These are phyloP conservation scores for Leptinotarsa tumamoca DNA, from an alignment of 2,888 invertebrate species.

Conservation along the genomic window DNA sequence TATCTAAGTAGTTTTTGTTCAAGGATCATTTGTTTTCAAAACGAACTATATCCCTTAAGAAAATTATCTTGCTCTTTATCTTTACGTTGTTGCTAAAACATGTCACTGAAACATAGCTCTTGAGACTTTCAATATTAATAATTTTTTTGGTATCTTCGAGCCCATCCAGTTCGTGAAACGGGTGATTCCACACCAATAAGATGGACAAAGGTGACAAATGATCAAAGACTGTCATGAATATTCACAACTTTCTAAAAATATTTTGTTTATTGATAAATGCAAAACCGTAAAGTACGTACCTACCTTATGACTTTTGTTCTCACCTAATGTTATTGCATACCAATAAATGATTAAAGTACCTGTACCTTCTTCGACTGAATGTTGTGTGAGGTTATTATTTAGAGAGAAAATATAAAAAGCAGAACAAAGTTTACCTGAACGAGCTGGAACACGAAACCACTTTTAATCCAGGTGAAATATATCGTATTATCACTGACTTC, in stretches of 20 bases:
- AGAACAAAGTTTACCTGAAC: not conserved
- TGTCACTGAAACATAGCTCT: too few species aligned
- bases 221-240: not conserved
- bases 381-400: not conserved
- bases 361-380: not conserved
- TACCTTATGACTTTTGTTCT: not conserved
- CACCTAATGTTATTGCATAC: too few species aligned
- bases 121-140: too few species aligned
- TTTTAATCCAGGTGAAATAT: conserved; percentile 9
- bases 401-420: not conserved
- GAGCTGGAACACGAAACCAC: not conserved
- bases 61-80: too few species aligned
- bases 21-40: too few species aligned
- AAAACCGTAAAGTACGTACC: not conserved
- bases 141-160: too few species aligned
- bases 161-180: too few species aligned
- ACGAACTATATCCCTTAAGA: too few species aligned
- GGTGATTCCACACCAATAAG: too few species aligned
- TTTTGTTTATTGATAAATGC: not conserved
- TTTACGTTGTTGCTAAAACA: too few species aligned
- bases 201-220: too few species aligned
- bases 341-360: not conserved
- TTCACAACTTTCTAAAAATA: not conserved
- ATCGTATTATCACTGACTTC: not conserved
- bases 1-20: too few species aligned